A percentile compares a stretch with the other conserved stretches of the same genome.
Evolutionary conservation across 2,113 vertebrate genomes (phyloP).

Genomic region (Porphyrio hochstetteri): DNA sequence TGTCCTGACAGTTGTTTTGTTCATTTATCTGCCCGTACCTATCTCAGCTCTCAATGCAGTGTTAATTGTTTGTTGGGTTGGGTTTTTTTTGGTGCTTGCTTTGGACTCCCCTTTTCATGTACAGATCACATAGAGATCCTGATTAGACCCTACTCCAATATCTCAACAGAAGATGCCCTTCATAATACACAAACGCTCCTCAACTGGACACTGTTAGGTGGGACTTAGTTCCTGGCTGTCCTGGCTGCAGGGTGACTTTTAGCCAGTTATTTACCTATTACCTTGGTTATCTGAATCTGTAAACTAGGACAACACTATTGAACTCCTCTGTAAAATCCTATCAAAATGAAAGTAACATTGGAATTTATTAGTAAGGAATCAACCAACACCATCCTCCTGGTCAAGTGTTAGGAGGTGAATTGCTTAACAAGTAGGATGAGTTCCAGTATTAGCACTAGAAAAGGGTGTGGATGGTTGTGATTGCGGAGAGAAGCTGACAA

Average conservation of each 20-base stretch:
- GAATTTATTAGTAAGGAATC: neutral
- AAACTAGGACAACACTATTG: neutral
- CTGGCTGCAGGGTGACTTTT: neutral
- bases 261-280: neutral
- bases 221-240: neutral
- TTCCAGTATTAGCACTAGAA: neutral
- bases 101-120: neutral
- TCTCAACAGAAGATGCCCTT: neutral
- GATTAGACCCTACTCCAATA: neutral
- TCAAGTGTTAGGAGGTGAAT: neutral
- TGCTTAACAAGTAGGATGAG: neutral
- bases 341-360: neutral
- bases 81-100: neutral
- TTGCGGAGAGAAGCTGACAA: neutral
- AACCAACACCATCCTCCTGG: neutral
- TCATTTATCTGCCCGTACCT: neutral
- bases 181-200: neutral
- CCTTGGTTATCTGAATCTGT: neutral
- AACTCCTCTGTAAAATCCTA: neutral
- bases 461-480: neutral
- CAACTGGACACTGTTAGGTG: fast-evolving
- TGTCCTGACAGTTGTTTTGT: neutral
- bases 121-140: neutral
- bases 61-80: neutral
- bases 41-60: neutral